phyloP scores from a whole-genome alignment of 2,888 invertebrate species.

The Drosophila borborema region DNA sequence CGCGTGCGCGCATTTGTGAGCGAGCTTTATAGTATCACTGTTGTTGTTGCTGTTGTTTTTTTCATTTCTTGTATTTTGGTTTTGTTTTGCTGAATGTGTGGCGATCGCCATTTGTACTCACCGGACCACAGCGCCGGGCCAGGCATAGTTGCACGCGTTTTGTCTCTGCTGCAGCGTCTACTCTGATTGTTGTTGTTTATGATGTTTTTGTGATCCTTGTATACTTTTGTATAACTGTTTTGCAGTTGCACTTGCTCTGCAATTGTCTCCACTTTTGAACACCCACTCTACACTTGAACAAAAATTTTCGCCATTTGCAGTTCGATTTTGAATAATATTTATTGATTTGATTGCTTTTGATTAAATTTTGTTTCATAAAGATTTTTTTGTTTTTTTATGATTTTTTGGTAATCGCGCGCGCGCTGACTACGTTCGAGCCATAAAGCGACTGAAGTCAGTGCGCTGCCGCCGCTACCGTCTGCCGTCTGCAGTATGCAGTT shows the following conservation, averaged over 20 bases:
- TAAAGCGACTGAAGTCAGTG: constrained; percentile 67
- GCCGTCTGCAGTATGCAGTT: constrained; percentile 27
- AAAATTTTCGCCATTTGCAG: constrained; percentile 18
- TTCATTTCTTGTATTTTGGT: neutral
- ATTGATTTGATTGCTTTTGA: neutral
- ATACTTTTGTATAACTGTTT: constrained; percentile 1
- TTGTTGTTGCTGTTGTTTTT: neutral
- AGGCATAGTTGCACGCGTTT: constrained; percentile 84
- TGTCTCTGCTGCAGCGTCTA: constrained; percentile 48
- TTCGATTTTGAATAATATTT: neutral
- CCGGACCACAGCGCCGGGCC: constrained; percentile 85
- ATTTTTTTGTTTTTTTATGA: neutral
- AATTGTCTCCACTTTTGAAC: constrained; percentile 32
- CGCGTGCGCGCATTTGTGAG: constrained; percentile 28
- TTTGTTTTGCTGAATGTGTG: neutral
- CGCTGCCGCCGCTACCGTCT: constrained; percentile 33
- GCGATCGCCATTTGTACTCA: constrained; percentile 73
- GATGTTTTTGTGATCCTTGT: constrained; percentile 25
- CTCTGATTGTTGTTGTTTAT: constrained; percentile 4
- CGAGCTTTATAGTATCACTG: constrained; percentile 12
- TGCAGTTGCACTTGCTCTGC: constrained; percentile 3
- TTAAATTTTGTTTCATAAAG: constrained; percentile 4
- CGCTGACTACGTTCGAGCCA: constrained; percentile 56
- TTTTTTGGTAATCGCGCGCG: constrained; percentile 49
- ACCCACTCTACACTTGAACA: constrained; percentile 39